Evolutionary conservation across 2,888 invertebrate genomes (phyloP).

Genomic region (Conchocele bisecta): DNA sequence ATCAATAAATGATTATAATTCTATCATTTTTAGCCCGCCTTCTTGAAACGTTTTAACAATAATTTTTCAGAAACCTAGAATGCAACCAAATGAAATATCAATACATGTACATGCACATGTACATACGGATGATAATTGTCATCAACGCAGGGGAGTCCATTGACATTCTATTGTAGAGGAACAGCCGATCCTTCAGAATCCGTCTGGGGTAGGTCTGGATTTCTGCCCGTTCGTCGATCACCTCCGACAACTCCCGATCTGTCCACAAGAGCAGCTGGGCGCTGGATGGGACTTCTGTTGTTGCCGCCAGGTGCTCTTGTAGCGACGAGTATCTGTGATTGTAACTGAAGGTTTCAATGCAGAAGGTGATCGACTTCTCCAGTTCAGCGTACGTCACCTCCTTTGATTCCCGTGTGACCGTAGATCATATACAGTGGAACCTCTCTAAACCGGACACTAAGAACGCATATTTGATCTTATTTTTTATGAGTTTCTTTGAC

Average conservation of each 20-base stretch:
- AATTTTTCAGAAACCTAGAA: no score
- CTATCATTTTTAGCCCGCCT: no score
- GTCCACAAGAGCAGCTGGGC: constrained; percentile 68
- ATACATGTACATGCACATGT: no score
- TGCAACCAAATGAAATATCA: no score
- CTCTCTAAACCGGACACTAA: no score
- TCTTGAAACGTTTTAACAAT: no score
- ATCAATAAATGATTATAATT: no score
- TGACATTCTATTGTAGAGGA: constrained; percentile 42
- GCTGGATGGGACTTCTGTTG: constrained; percentile 65
- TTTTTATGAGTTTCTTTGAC: no score
- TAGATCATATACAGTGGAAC: no score
- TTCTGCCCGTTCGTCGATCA: constrained; percentile 54
- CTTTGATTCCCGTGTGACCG: no score
- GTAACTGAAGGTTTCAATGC: not conserved
- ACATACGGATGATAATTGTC: constrained; percentile 36
- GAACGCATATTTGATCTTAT: no score
- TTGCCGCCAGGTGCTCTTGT: constrained; percentile 65
- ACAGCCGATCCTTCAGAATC: constrained; percentile 57
- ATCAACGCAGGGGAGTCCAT: constrained; percentile 28
- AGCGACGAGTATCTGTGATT: constrained; percentile 63
- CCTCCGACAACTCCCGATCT: constrained; percentile 64
- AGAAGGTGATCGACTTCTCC: not conserved
- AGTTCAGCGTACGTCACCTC: no score
- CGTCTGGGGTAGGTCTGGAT: constrained; percentile 60